Percentiles rank a stretch among this genome's conserved stretches.
These are phyloP conservation scores for Allophyes oxyacanthae DNA, from an alignment of 2,888 invertebrate species.

Conservation along the genomic window DNA sequence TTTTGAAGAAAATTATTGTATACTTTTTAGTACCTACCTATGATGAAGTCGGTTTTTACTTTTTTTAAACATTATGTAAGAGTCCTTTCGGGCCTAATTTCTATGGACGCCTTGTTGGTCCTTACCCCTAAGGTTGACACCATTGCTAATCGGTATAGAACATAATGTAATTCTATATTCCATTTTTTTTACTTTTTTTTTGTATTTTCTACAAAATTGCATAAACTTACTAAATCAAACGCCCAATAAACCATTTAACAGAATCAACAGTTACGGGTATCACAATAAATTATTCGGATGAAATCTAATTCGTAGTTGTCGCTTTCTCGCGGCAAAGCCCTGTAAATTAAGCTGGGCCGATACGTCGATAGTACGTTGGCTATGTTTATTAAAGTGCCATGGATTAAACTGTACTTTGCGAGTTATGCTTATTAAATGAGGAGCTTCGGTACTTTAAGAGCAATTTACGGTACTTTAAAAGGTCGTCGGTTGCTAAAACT, in stretches of 20 bases:
- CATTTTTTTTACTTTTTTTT: too few species aligned
- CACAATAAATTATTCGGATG: constrained; percentile 52
- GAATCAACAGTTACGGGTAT: constrained; percentile 9
- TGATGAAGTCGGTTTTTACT: too few species aligned
- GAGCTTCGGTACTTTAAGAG: constrained; percentile 1
- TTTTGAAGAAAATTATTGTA: too few species aligned
- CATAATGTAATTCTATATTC: too few species aligned
- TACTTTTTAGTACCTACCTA: too few species aligned
- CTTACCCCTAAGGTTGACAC: too few species aligned
- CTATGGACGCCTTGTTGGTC: too few species aligned
- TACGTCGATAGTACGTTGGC: constrained; percentile 35
- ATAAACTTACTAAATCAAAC: not conserved
- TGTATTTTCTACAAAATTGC: constrained; percentile 10
- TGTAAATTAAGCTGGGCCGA: constrained; percentile 44
- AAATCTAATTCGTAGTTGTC: constrained; percentile 47
- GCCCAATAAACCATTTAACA: constrained; percentile 14
- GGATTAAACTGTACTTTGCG: constrained; percentile 50
- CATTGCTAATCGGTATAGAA: too few species aligned
- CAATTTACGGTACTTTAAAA: constrained; percentile 21
- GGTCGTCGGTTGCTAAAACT: too few species aligned
- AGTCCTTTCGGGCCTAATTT: too few species aligned
- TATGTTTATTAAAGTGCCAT: constrained; percentile 52
- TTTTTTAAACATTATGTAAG: too few species aligned
- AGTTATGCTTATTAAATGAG: constrained; percentile 39
- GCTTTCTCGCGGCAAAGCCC: constrained; percentile 43